Conservation (phyloP, 2,797 vertebrate species). For the Hypotaenidia okinawae region DNA sequence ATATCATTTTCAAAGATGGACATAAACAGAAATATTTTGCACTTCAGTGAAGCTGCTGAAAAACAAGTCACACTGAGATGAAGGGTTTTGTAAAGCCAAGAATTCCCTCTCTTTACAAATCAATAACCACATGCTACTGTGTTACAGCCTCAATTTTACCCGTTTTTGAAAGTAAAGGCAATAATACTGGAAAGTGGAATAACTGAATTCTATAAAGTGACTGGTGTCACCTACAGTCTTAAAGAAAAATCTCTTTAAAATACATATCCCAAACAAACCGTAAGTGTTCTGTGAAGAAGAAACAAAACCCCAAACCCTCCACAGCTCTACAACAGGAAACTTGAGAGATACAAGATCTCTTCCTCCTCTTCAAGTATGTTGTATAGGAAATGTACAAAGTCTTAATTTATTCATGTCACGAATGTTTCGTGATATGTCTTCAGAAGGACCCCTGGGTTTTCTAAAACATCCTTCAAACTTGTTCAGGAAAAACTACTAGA, state of each 20-base stretch:
- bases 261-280: background rate
- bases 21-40: background rate
- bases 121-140: background rate
- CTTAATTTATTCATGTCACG: background rate
- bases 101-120: background rate
- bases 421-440: background rate
- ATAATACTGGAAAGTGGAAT: background rate
- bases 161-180: background rate
- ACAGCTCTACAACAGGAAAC: background rate
- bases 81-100: background rate
- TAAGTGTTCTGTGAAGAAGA: background rate
- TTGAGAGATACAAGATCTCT: background rate
- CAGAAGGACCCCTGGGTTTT: background rate
- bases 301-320: background rate
- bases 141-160: background rate
- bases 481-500: background rate
- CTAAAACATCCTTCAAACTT: background rate
- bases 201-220: background rate
- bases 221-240: background rate
- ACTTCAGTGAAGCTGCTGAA: background rate
- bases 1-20: background rate
- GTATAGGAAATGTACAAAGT: background rate
- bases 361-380: background rate
- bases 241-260: background rate
- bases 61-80: background rate